Conservation (phyloP, 2,888 invertebrate species). For the Hololepta plana region DNA sequence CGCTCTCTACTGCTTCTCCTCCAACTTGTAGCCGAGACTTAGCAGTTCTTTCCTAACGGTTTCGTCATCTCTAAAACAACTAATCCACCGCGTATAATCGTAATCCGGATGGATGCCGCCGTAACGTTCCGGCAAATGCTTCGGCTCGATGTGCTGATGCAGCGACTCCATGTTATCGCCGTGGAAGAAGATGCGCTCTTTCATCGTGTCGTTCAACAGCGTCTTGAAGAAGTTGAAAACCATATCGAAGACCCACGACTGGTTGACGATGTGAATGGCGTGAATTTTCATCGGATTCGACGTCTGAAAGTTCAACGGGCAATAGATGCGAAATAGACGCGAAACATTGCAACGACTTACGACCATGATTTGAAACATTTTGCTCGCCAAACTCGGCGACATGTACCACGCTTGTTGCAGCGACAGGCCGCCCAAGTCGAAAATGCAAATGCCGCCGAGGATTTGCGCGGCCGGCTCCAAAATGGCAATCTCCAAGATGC, state of each 20-base stretch:
- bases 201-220: constrained; percentile 48
- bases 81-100: constrained; percentile 57
- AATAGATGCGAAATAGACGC: constrained; percentile 1
- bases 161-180: constrained; percentile 53
- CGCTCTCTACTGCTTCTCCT: too few species aligned
- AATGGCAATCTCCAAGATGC: constrained; percentile 53
- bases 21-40: constrained; percentile 30
- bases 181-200: constrained; percentile 43
- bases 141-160: constrained; percentile 52
- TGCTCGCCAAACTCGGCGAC: constrained; percentile 50
- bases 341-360: constrained; percentile 28
- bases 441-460: constrained; percentile 56
- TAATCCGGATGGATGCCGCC: constrained; percentile 49
- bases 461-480: constrained; percentile 60
- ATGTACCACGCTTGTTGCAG: constrained; percentile 55
- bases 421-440: constrained; percentile 53
- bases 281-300: constrained; percentile 55
- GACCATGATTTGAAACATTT: constrained; percentile 50
- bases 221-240: constrained; percentile 65
- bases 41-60: constrained; percentile 42
- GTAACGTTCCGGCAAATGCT: constrained; percentile 48
- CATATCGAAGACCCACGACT: constrained; percentile 67
- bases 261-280: constrained; percentile 61
- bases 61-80: constrained; percentile 36
- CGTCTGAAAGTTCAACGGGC: constrained; percentile 40